phyloP scores from a whole-genome alignment of 2,113 vertebrate species.

The Gallinago undulata region DNA sequence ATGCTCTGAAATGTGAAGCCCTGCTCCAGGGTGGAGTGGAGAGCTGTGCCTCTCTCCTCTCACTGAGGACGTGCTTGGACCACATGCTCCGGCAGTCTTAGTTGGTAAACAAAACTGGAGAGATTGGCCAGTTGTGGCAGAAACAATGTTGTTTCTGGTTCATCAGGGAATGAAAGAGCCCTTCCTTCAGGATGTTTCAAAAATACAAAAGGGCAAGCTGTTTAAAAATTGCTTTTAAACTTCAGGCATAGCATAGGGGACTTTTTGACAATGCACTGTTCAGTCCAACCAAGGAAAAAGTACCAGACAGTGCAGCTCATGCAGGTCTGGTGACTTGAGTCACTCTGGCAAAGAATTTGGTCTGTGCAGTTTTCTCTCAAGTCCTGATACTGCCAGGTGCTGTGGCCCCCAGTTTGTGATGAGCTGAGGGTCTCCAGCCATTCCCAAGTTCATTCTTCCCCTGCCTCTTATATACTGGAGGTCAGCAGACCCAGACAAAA shows the following conservation, averaged over 20 bases:
- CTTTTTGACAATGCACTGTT: background rate
- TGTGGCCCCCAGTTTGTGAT: background rate
- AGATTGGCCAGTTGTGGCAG: background rate
- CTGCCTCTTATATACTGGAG: background rate
- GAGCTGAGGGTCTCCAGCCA: background rate
- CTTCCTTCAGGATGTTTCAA: background rate
- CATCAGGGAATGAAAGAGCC: background rate
- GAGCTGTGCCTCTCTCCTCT: background rate
- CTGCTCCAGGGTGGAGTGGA: background rate
- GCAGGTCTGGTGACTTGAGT: background rate
- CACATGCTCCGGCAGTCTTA: background rate
- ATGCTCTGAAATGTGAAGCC: background rate
- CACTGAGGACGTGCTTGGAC: accelerated
- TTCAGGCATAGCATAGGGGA: background rate
- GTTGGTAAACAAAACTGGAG: background rate
- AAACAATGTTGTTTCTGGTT: background rate
- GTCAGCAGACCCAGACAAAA: background rate
- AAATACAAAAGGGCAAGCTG: background rate
- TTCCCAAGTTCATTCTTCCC: background rate
- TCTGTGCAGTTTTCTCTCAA: background rate
- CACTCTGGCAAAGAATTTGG: background rate
- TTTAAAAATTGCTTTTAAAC: background rate
- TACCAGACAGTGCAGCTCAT: background rate
- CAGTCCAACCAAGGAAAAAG: background rate
- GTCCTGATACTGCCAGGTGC: background rate